Base-by-base conservation (phyloP, 2,888 invertebrate species). In the Laothoe populi region DNA sequence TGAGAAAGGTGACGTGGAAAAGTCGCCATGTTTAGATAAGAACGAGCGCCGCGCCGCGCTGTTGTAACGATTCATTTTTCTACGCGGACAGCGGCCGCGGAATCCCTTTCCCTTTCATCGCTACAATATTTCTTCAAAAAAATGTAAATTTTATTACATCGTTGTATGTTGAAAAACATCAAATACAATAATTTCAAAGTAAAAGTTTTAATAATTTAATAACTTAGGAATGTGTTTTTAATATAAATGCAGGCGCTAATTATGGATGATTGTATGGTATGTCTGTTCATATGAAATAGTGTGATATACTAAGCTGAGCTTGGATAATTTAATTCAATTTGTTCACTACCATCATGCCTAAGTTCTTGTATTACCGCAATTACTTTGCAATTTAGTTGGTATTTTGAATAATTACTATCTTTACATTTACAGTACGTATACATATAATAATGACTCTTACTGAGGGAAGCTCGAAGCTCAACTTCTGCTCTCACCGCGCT, bases 51-150 rank as follows among this genome's bases (percentile, higher is more conserved):
- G n/a, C n/a, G n/a, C n/a, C n/a, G n/a, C n/a, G n/a, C n/a, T n/a
- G 70, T 74, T 80, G 79, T 82, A 77, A 85, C 86, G 82, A 87
- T 87, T 87, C 82, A 86, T 87, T 87, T 87, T 86, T 81, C 83
- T 82, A 79, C 77, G 66, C 66, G 64, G 70, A 75, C 75, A 69
- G 53, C 53, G 70, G 66, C 70, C 46, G 46, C 45, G 11, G 48
- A 31, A 19, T 19, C 7, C 38, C 24, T 62, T 61, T 24, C 38
- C 26, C 40, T 72, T 66, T 68, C 66, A 64, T 64, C 66, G 62
- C 64, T 64, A 48, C 45, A 63, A 60, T 66, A 45, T 63, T 64
- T 61, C 59, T 49, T 49, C 49, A 23, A 44, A 46, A 16, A 19
- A 38, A 13, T 3, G 38, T 13, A 24, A 40, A 40, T 38, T 53